Conservation (phyloP, 2,888 invertebrate genomes). For the Petrolisthes manimaculis region DNA sequence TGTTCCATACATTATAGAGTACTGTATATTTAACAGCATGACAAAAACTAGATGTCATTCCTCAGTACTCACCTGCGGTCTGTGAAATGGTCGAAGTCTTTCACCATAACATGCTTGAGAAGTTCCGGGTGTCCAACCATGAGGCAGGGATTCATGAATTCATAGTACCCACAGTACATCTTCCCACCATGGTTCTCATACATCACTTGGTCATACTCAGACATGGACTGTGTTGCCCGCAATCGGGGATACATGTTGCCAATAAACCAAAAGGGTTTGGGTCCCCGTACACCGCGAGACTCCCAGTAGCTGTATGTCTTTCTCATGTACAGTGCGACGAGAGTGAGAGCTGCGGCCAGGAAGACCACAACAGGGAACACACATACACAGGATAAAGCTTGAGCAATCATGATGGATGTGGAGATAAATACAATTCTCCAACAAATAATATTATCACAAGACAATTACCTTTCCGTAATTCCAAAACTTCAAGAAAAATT, state of each 20-base stretch:
- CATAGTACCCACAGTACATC: conserved; percentile 61
- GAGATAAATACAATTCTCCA: background rate
- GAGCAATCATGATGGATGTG: conserved; percentile 41
- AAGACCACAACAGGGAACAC: conserved; percentile 25
- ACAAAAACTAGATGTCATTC: too few relatives aligned
- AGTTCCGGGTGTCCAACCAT: conserved; percentile 63
- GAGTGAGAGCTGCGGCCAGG: background rate
- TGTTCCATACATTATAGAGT: background rate
- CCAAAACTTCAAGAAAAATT: background rate
- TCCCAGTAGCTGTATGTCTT: conserved; percentile 51
- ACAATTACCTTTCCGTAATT: background rate
- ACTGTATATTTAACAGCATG: background rate
- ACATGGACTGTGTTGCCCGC: conserved; percentile 53
- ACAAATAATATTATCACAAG: background rate
- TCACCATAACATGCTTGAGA: conserved; percentile 64
- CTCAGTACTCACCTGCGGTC: conserved; percentile 56
- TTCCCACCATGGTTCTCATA: conserved; percentile 59
- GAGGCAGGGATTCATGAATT: conserved; percentile 62
- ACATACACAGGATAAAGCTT: conserved; percentile 27
- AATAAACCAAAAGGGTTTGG: conserved; percentile 58
- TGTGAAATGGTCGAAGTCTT: conserved; percentile 66
- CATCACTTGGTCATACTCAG: conserved; percentile 60
- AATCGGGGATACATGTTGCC: conserved; percentile 61
- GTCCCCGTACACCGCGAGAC: conserved; percentile 47
- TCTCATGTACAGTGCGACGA: conserved; percentile 36